A percentile compares a stretch with the other conserved stretches of the same genome.
Conservation (phyloP, 92 coral and sea anemone genomes). For the Umimayanthus chanpuru region DNA sequence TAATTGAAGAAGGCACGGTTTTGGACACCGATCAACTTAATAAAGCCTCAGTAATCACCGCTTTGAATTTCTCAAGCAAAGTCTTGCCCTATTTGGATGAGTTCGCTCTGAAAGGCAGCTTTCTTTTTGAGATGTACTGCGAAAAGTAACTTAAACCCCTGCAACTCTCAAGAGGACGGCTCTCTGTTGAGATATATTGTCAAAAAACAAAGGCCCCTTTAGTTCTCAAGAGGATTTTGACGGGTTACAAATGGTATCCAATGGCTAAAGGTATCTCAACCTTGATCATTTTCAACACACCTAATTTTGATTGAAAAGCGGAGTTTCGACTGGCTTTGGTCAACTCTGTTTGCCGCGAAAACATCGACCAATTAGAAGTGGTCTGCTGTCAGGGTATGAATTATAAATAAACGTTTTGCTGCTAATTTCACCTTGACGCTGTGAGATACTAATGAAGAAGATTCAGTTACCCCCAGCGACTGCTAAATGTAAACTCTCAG, state of each 20-base stretch:
- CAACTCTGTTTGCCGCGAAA: constrained; percentile 24
- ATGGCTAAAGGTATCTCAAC: background rate
- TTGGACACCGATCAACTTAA: background rate
- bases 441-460: too few species aligned
- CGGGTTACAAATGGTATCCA: background rate
- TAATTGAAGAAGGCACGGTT: too few species aligned
- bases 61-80: constrained; percentile 1
- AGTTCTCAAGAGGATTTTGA: constrained; percentile 3
- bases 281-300: background rate
- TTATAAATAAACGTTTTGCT: too few species aligned
- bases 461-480: too few species aligned
- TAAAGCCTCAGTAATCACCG: background rate
- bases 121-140: constrained; percentile 11
- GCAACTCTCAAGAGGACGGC: background rate
- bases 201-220: background rate
- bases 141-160: background rate
- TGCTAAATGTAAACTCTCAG: too few species aligned
- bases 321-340: constrained; percentile 12
- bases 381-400: constrained; percentile 16
- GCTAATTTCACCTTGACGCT: too few species aligned
- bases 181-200: background rate
- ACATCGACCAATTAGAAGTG: constrained; percentile 15
- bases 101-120: background rate
- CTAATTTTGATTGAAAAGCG: constrained; percentile 10
- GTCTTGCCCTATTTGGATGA: constrained; percentile 5